These are phyloP conservation scores for Brachyptera putata DNA, from an alignment of 2,888 invertebrate genomes.

Conservation along the genomic window DNA sequence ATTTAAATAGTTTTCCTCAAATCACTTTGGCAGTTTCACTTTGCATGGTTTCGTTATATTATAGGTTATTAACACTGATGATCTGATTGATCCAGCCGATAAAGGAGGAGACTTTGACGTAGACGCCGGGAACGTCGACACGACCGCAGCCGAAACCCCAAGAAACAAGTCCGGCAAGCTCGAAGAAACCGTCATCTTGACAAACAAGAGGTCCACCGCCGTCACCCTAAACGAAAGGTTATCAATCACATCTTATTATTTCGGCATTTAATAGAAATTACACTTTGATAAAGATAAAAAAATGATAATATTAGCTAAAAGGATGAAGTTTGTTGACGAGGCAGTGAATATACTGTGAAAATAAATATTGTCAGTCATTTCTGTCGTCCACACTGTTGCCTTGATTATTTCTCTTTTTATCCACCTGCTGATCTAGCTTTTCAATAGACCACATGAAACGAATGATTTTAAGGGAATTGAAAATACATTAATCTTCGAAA, in stretches of 20 bases:
- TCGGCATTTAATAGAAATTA: background rate
- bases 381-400: no score
- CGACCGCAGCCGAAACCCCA: slow-evolving; percentile 96
- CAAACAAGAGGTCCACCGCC: slow-evolving; percentile 93
- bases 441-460: no score
- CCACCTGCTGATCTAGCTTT: no score
- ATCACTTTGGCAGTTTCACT: background rate
- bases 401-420: no score
- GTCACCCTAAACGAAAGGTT: slow-evolving; percentile 63
- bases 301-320: background rate
- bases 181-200: slow-evolving; percentile 88
- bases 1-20: background rate
- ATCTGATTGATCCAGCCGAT: slow-evolving; percentile 98
- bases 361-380: no score
- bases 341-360: no score
- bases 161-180: slow-evolving; percentile 87
- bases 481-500: no score
- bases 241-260: background rate
- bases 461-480: no score
- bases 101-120: slow-evolving; percentile 92
- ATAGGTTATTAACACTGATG: slow-evolving; percentile 81
- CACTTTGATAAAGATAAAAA: background rate
- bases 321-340: background rate
- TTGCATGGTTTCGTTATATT: slow-evolving; percentile 1
- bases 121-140: slow-evolving; percentile 91